phyloP scores from a whole-genome alignment of 2,113 vertebrate genomes.

The Mugil cephalus region DNA sequence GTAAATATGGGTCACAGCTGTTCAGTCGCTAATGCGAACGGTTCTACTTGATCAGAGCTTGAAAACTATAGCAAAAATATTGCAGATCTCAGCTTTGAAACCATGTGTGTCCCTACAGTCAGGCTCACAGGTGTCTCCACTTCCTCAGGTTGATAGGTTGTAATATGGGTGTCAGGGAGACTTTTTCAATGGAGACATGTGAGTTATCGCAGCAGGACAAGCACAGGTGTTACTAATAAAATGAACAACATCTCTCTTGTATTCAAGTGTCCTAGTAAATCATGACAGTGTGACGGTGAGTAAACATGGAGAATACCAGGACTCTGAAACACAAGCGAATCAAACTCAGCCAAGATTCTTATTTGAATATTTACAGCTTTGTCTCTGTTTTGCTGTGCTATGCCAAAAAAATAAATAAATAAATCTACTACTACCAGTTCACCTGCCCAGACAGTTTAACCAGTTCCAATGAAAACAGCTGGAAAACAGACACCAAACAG shows the following conservation, averaged over 20 bases:
- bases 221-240: slow-evolving; percentile 24
- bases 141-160: slow-evolving; percentile 1
- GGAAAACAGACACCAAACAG: too few relatives aligned
- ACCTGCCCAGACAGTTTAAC: too few relatives aligned
- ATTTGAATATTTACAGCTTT: slow-evolving; percentile 3
- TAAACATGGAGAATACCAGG: neutral
- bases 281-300: slow-evolving; percentile 1
- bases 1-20: too few relatives aligned
- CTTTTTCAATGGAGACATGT: slow-evolving; percentile 9
- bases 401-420: too few relatives aligned
- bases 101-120: neutral
- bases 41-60: too few relatives aligned
- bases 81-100: slow-evolving; percentile 2
- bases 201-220: neutral
- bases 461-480: too few relatives aligned
- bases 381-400: too few relatives aligned
- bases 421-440: too few relatives aligned
- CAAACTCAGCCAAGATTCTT: too few relatives aligned
- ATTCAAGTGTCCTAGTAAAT: slow-evolving; percentile 3
- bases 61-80: neutral
- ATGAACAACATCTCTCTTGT: slow-evolving; percentile 4
- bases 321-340: neutral
- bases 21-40: too few relatives aligned
- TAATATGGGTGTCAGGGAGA: neutral
- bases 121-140: neutral